phyloP scores from a whole-genome alignment of 2,113 vertebrate genomes.

The Nothobranchius kuhntae region DNA sequence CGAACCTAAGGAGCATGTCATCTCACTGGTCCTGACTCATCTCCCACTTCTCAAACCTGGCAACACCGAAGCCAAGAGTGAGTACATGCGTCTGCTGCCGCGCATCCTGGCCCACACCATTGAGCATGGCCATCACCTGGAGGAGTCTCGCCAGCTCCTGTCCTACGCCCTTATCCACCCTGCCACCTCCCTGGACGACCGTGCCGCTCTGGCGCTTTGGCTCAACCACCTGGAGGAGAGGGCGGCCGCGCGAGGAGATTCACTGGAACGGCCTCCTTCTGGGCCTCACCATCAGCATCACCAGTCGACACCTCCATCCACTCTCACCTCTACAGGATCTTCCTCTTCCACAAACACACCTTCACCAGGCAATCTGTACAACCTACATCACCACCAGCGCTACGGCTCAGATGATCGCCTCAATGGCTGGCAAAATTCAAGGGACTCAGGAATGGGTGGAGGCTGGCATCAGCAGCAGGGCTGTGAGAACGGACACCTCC shows the following conservation, averaged over 20 bases:
- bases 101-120: constrained; percentile 97
- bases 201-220: constrained; percentile 94
- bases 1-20: constrained; percentile 95
- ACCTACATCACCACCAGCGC: constrained; percentile 90
- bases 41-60: constrained; percentile 96
- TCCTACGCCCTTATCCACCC: constrained; percentile 98
- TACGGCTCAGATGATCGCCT: constrained; percentile 96
- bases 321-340: constrained; percentile 66
- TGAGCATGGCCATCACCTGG: constrained; percentile 94
- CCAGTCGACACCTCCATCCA: constrained; percentile 71
- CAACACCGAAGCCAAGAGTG: constrained; percentile 93
- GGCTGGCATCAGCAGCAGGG: constrained; percentile 81
- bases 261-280: constrained; percentile 86
- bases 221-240: constrained; percentile 98
- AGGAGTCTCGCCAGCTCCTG: constrained; percentile 96
- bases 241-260: constrained; percentile 87
- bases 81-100: constrained; percentile 97
- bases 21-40: constrained; percentile 93
- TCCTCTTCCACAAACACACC: constrained; percentile 66
- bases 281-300: constrained; percentile 78
- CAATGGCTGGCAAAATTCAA: constrained; percentile 94
- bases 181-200: constrained; percentile 94
- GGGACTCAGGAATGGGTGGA: constrained; percentile 90
- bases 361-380: constrained; percentile 82
- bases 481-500: constrained; percentile 93